Percentiles rank a stretch among this genome's conserved stretches.
phyloP scores from a whole-genome alignment of 2,797 vertebrate species.

The Gymnothorax javanicus region DNA sequence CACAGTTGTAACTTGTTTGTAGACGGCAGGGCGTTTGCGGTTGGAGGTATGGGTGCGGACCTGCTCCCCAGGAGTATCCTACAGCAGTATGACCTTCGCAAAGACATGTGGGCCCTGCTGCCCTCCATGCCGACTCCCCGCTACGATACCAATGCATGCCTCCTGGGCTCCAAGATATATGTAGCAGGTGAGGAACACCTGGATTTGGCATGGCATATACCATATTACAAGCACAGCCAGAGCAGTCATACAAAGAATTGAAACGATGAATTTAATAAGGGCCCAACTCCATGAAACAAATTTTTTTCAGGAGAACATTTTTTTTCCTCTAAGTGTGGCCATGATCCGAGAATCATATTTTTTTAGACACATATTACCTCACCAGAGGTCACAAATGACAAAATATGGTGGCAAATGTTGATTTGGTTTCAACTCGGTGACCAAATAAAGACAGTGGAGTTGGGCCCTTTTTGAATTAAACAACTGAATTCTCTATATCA shows the following conservation, averaged over 20 bases:
- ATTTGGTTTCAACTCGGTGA: no score
- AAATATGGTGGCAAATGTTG: no score
- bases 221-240: neutral
- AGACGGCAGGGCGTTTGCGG: slow-evolving; percentile 89
- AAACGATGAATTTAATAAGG: no score
- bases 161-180: slow-evolving; percentile 89
- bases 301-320: no score
- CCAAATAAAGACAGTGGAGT: no score
- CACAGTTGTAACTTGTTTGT: slow-evolving; percentile 27
- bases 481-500: no score
- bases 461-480: no score
- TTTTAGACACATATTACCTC: no score
- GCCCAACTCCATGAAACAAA: no score
- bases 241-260: neutral
- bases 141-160: slow-evolving; percentile 85
- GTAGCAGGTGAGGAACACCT: slow-evolving; percentile 82
- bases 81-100: slow-evolving; percentile 93
- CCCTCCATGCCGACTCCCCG: slow-evolving; percentile 92
- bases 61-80: slow-evolving; percentile 88
- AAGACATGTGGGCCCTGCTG: slow-evolving; percentile 93
- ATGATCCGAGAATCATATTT: no score
- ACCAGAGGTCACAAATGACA: no score
- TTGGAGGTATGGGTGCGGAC: slow-evolving; percentile 92
- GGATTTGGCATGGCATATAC: neutral
- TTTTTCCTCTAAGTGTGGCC: no score